Evolutionary conservation across 2,113 vertebrate species (phyloP).

Genomic region (Halcyon malimbica): DNA sequence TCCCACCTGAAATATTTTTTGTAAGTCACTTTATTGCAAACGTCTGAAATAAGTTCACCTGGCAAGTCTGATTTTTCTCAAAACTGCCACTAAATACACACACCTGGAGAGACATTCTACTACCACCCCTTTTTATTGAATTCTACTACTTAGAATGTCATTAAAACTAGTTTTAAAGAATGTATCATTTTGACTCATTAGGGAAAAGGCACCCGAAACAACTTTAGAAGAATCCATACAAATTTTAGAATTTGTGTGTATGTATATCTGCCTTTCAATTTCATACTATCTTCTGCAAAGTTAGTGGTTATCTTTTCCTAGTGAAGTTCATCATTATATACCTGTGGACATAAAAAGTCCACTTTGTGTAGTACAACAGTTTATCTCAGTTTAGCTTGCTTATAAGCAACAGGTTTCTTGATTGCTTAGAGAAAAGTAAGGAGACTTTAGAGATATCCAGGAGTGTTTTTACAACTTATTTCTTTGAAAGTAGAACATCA

Average conservation of each 20-base stretch:
- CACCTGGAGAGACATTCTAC: not conserved
- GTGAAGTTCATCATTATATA: not conserved
- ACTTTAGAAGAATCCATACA: not conserved
- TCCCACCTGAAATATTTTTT: not conserved
- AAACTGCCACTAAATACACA: not conserved
- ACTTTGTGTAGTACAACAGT: not conserved
- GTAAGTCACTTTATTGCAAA: not conserved
- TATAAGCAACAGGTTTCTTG: not conserved
- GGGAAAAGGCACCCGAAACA: not conserved
- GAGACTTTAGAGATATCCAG: accelerated
- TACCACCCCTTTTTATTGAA: not conserved
- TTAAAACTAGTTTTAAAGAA: not conserved
- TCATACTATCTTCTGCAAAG: not conserved
- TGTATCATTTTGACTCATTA: not conserved
- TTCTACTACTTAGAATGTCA: not conserved
- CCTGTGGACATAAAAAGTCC: not conserved
- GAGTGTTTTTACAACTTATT: not conserved
- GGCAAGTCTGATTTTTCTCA: not conserved
- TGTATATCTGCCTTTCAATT: not conserved
- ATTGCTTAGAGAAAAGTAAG: not conserved
- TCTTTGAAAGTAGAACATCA: not conserved
- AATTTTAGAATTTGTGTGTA: not conserved
- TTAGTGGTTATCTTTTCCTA: not conserved
- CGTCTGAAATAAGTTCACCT: not conserved
- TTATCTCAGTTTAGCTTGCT: not conserved